Evolutionary conservation across 1,140 invertebrate species (phyloP), one percentile per base, ranked within the genome.

Genomic region (Druon quercuslanigerum): DNA sequence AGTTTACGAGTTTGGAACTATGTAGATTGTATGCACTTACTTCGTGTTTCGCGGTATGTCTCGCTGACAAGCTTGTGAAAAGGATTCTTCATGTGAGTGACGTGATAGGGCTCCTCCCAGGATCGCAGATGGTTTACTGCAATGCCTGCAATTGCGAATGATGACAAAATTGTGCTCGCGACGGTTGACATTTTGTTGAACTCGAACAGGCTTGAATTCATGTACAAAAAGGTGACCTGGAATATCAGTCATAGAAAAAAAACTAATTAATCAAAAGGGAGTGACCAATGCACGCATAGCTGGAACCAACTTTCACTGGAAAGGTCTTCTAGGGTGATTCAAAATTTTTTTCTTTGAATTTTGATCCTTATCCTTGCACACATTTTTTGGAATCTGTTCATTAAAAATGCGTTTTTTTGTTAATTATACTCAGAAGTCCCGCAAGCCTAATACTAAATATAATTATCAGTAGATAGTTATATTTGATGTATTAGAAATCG

Each of bases 11-110:
- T 33, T 66, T 66, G 33, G 60, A 40, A 40, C 14, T 40, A 33
- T 57, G 19, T 13, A 14, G 50, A 51, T 77, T 56, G n/a, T 4
- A 52, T 57, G 25, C 82, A 93, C 95, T 95, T 89, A 97, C 96
- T 97, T 91, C 96, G 93, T 1, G 96, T 95, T 80, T 96, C 94
- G 50, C 92, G 92, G 84, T 95, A 95, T 2, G 96, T 97, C 66
- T 96, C 93, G 17, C 93, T 92, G 11, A 98, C 94, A 40, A 97
- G 93, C n/a, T 94, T 88, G 79, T 94, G 90, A 85, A 98, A 98
- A 1, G 96, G 96, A 92, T 97, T 98, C 19, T 92, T 92, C 25
- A 91, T 90, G 84, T 96, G 94, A 0, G 83, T 86, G 11, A 82
- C 78, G 85, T 95, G 93, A 87, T 95, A 96, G 6, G 96, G 94